phyloP scores from a whole-genome alignment of 2,888 invertebrate genomes.

The Meandrusa payeni region DNA sequence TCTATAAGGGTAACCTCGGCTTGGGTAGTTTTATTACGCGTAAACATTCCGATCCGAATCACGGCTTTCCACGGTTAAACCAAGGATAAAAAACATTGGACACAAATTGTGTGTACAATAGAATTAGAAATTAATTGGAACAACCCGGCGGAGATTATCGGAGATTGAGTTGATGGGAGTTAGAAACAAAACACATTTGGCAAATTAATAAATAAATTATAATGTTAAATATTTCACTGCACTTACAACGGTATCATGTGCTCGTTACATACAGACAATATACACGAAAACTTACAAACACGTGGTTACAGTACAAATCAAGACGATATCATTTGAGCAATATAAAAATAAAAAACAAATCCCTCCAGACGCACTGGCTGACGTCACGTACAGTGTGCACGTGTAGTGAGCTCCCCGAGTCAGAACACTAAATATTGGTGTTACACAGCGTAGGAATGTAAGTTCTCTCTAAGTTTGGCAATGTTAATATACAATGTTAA shows the following conservation, averaged over 20 bases:
- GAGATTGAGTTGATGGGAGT: neutral
- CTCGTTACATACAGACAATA: constrained; percentile 68
- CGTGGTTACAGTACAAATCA: constrained; percentile 57
- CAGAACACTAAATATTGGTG: constrained; percentile 23
- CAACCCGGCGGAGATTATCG: no score
- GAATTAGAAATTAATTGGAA: no score
- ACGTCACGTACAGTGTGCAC: constrained; percentile 38
- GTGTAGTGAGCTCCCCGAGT: constrained; percentile 12
- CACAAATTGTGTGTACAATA: no score
- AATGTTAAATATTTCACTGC: constrained; percentile 78
- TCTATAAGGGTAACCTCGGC: no score
- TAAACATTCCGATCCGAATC: no score
- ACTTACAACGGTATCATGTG: constrained; percentile 69
- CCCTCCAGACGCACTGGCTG: constrained; percentile 59
- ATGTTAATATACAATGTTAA: constrained; percentile 39
- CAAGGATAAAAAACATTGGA: no score
- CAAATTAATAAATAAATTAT: constrained; percentile 81
- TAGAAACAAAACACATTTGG: constrained; percentile 41
- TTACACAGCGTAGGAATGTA: constrained; percentile 63
- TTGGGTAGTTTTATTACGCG: no score
- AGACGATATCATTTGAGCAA: constrained; percentile 65
- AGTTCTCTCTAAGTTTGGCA: constrained; percentile 57
- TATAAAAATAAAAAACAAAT: constrained; percentile 76
- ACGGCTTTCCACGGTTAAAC: no score
- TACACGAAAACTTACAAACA: constrained; percentile 72